Evolutionary conservation across 2,113 vertebrate species (phyloP).

Genomic region (Catharus minimus): DNA sequence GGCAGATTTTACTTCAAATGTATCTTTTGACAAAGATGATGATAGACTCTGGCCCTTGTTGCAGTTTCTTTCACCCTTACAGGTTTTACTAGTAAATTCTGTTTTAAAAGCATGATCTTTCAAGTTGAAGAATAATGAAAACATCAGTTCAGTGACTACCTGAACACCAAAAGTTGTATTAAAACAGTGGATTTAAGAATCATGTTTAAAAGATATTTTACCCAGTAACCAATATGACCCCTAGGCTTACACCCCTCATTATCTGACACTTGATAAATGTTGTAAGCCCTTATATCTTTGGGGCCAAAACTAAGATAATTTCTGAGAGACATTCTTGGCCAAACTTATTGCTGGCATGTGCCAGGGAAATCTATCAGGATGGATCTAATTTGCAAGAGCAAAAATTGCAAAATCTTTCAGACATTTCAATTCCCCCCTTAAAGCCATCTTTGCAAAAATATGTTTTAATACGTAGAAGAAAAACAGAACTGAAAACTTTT

Average conservation of each 20-base stretch:
- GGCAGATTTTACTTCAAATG: not conserved
- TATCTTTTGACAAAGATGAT: not conserved
- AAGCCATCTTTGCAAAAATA: not conserved
- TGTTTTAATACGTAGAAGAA: not conserved
- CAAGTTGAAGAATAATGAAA: not conserved
- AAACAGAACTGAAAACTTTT: not conserved
- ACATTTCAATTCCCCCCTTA: not conserved
- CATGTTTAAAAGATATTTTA: not conserved
- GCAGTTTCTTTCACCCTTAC: not conserved
- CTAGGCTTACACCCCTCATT: not conserved
- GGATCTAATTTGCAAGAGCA: not conserved
- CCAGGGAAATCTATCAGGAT: not conserved
- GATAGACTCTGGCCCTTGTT: not conserved
- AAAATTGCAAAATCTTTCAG: not conserved
- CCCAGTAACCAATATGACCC: not conserved
- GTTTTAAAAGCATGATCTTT: not conserved
- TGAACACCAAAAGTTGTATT: not conserved
- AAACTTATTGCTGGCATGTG: not conserved
- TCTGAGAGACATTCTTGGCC: not conserved
- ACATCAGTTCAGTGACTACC: not conserved
- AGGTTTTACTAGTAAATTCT: not conserved
- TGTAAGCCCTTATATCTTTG: not conserved
- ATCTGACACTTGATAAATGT: not conserved
- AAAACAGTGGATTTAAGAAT: not conserved
- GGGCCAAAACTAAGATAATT: not conserved